These are phyloP conservation scores for Pandemis heparana DNA, from an alignment of 2,888 invertebrate species.

Conservation along the genomic window DNA sequence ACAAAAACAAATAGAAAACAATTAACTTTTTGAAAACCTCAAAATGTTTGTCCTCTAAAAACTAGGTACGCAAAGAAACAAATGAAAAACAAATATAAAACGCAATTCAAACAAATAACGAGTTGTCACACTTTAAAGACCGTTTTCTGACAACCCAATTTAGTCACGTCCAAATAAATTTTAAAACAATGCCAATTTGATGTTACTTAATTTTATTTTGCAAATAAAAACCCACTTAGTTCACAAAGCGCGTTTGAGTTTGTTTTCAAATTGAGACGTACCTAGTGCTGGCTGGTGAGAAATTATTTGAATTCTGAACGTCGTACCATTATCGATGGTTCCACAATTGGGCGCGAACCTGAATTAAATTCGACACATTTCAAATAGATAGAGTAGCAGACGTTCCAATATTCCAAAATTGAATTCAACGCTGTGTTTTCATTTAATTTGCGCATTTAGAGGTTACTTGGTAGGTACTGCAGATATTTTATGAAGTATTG, in stretches of 20 bases:
- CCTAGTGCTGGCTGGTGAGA: constrained; percentile 30
- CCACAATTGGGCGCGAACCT: constrained; percentile 27
- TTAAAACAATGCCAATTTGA: constrained; percentile 1
- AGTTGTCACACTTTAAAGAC: constrained; percentile 5
- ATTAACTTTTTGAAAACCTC: not conserved
- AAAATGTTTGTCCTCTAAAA: constrained; percentile 1
- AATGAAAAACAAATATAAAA: constrained; percentile 24
- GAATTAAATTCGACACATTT: constrained; percentile 25
- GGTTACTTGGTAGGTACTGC: too few species aligned
- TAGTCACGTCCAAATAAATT: constrained; percentile 10
- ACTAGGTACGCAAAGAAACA: constrained; percentile 19
- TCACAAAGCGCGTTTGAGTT: constrained; percentile 5
- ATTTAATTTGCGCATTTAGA: not conserved
- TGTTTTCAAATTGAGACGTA: constrained; percentile 32
- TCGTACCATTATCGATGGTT: constrained; percentile 30
- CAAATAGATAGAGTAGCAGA: constrained; percentile 13
- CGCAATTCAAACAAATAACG: constrained; percentile 14
- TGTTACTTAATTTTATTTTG: constrained; percentile 7
- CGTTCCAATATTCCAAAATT: constrained; percentile 24
- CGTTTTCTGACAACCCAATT: constrained; percentile 13
- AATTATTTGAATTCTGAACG: constrained; percentile 38
- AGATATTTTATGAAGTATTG: too few species aligned
- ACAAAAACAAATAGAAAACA: not conserved
- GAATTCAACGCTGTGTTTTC: constrained; percentile 8
- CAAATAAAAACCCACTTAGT: constrained; percentile 2